Base-by-base conservation (phyloP, 1,140 invertebrate species). In the Drosophila watanabei region DNA sequence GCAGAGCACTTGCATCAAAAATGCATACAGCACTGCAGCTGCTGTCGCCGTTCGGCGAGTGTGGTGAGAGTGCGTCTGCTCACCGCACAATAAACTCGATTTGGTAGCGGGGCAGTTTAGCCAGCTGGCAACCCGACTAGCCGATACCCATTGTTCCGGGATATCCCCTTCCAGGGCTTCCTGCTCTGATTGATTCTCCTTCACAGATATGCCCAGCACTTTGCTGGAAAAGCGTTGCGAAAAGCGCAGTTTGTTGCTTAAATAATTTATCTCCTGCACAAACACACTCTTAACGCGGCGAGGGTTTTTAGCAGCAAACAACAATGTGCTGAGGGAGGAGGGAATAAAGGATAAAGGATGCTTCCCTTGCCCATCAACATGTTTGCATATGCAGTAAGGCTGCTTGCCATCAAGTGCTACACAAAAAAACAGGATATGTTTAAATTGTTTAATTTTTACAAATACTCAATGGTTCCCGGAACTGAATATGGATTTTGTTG, bases 191-290 rank as follows among this genome's bases (percentile, higher is more conserved):
- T 73, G 68, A 73, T 73, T 60, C 51, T 11, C 70, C 24, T 2
- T 8, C 32, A 35, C 14, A 37, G 6, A 39, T 48, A 58, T 51
- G 0, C 35, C 56, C 68, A 5, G 6, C 20, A 9, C 8, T 13
- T 8, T 11, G 10, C 20, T 52, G 30, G 45, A 33, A 51, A 43
- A 33, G 37, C 43, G 35, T 10, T 63, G 72, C 20, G 58, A 79
- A 80, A 89, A 75, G 80, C 69, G 75, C 80, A 88, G 85, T 84
- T 73, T 89, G 85, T 84, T 89, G 81, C 75, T 75, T 88, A 64
- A 88, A 89, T 88, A 84, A 88, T 89, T 89, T 79, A 88, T 85
- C 59, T 75, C 43, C 65, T 79, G 39, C 65, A 71, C 73, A 77
- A 56, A 80, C 66, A 66, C 75, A 46, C 75, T 49, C 33, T 75